Evolutionary conservation across 2,113 vertebrate species (phyloP), one percentile per base, ranked within the genome.

Genomic region (Macrotus californicus): DNA sequence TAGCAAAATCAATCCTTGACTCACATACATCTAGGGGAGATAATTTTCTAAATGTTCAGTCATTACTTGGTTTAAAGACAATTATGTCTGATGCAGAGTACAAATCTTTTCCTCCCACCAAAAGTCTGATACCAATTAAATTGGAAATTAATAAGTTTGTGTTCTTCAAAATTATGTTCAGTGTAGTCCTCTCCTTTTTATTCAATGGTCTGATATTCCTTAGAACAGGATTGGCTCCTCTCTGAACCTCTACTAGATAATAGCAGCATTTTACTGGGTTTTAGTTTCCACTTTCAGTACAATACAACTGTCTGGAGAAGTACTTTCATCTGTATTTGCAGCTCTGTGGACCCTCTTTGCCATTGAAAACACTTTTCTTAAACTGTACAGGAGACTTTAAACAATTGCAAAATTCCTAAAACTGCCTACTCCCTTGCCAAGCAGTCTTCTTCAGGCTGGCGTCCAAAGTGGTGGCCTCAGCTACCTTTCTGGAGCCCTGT

Each of bases 401-500:
- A 67, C 22, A 54, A 92, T 39, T 76, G 59, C 46, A 72, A 81
- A 95, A 79, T 96, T 90, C 81, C 76, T 81, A 8, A 92, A 91
- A 72, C 67, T 59, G 46, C 87, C 70, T 8, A 24, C 34, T 64
- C 72, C 13, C 4, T n/a, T 66, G 84, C 95, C 81, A 76, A 92
- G 52, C 87, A 67, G 54, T 14, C 84, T 77, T 94, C 82, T 54
- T 87, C 19, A 67, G 90, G 87, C 52, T 8, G 0, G 14, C 0
- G 46, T 64, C 85, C 81, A 52, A 70, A 64, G 39, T 48, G n/a
- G 94, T 87, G 90, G 85, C 85, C 76, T 64, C 18, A 15, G 70
- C 76, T 82, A 84, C 94, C 92, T 96, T 95, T 92, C 87, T 69
- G 50, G 89, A 82, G 36, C 72, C 48, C 26, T 46, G 46, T 43